phyloP scores from a whole-genome alignment of 2,113 vertebrate genomes.

The Setophaga petechia region DNA sequence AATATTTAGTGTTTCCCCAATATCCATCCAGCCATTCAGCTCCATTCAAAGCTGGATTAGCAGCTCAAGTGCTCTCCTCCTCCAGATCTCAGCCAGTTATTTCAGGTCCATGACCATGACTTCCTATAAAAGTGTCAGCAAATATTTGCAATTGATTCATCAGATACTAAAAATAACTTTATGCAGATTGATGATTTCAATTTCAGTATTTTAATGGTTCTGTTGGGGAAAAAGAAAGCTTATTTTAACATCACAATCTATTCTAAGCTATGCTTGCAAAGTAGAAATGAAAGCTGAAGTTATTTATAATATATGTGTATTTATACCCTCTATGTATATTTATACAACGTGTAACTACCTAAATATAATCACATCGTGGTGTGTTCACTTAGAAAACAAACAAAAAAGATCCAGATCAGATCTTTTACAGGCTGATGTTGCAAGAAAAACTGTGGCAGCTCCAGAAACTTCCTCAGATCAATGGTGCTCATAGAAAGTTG shows the following conservation, averaged over 20 bases:
- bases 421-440: not conserved
- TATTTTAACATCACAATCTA: not conserved
- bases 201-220: not conserved
- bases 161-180: not conserved
- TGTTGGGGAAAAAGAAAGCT: not conserved
- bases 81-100: not conserved
- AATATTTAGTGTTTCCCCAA: not conserved
- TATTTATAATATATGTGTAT: not conserved
- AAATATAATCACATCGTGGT: not conserved
- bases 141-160: constrained; percentile 21
- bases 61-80: not conserved
- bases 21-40: not conserved
- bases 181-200: not conserved
- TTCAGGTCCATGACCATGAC: not conserved
- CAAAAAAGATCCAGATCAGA: not conserved
- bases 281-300: not conserved
- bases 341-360: not conserved
- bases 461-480: not conserved
- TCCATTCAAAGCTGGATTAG: not conserved
- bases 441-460: not conserved
- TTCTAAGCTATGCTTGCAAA: not conserved
- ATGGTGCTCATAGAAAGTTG: rapidly evolving
- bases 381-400: not conserved
- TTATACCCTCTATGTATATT: not conserved
- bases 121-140: not conserved